Conservation (phyloP, 2,888 invertebrate genomes). For the Trissoscelio sp. region DNA sequence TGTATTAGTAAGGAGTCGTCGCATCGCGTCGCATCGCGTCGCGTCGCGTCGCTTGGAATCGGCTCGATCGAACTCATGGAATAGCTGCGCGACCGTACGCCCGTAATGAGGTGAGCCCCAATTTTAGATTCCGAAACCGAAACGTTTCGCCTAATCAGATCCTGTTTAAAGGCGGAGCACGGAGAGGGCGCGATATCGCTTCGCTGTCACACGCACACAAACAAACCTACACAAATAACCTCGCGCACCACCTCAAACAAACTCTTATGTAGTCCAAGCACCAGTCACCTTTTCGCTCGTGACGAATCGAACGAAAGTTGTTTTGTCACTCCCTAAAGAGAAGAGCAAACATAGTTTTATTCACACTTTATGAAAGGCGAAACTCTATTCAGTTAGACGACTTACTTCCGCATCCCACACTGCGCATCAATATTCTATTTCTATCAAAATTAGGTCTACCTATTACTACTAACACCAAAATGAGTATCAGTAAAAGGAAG, state of each 20-base stretch:
- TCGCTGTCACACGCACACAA: conserved; percentile 27
- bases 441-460: conserved; percentile 5
- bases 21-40: too few relatives aligned
- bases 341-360: conserved; percentile 48
- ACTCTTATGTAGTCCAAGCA: conserved; percentile 44
- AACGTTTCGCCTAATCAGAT: conserved; percentile 78
- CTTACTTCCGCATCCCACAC: too few relatives aligned
- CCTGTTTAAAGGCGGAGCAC: conserved; percentile 78
- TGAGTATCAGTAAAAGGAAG: too few relatives aligned
- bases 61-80: conserved; percentile 41
- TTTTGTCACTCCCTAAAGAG: conserved; percentile 46
- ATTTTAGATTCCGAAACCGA: conserved; percentile 79
- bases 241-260: background rate
- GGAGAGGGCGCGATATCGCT: conserved; percentile 4
- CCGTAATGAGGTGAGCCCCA: conserved; percentile 72
- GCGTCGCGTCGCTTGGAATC: too few relatives aligned
- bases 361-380: conserved; percentile 34
- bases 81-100: conserved; percentile 55
- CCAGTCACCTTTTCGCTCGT: conserved; percentile 47
- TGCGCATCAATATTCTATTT: conserved; percentile 9
- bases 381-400: conserved; percentile 24
- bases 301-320: conserved; percentile 53
- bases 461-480: background rate
- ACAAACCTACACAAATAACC: background rate
- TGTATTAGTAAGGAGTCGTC: conserved; percentile 31